Evolutionary conservation across 2,888 invertebrate species (phyloP).

Genomic region (Amblyteles armatorius): DNA sequence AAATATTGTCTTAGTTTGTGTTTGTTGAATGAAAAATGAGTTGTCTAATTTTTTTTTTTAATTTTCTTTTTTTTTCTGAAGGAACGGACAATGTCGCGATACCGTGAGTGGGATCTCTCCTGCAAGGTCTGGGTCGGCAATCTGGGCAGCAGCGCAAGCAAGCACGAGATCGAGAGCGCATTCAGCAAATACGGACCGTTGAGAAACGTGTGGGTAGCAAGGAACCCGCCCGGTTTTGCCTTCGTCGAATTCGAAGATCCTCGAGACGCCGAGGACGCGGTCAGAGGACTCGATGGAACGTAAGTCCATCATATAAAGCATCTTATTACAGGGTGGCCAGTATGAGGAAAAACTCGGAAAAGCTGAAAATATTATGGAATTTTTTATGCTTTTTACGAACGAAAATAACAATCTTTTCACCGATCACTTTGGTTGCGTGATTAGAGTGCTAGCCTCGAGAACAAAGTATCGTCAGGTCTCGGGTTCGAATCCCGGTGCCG

Average conservation of each 20-base stretch:
- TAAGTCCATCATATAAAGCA: conserved; percentile 84
- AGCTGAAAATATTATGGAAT: no score
- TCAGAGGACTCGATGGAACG: conserved; percentile 93
- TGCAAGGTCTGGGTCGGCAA: conserved; percentile 98
- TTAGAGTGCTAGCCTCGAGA: no score
- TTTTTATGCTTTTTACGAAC: neutral
- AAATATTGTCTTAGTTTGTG: neutral
- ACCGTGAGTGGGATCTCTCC: conserved; percentile 93
- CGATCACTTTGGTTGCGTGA: no score
- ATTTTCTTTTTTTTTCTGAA: conserved; percentile 38
- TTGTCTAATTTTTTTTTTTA: neutral
- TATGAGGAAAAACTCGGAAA: no score
- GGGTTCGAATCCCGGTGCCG: no score
- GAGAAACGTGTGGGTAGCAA: conserved; percentile 96
- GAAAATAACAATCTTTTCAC: neutral
- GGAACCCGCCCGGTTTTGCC: conserved; percentile 96
- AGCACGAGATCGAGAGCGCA: conserved; percentile 94
- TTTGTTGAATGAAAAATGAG: neutral
- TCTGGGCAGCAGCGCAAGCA: conserved; percentile 95
- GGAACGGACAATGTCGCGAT: conserved; percentile 88
- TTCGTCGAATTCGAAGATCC: conserved; percentile 96
- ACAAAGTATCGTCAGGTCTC: no score
- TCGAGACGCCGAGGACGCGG: conserved; percentile 94
- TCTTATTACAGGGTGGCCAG: neutral
- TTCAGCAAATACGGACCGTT: conserved; percentile 95